These are phyloP conservation scores for Lampris incognitus DNA, from an alignment of 2,113 vertebrate species.

Conservation along the genomic window DNA sequence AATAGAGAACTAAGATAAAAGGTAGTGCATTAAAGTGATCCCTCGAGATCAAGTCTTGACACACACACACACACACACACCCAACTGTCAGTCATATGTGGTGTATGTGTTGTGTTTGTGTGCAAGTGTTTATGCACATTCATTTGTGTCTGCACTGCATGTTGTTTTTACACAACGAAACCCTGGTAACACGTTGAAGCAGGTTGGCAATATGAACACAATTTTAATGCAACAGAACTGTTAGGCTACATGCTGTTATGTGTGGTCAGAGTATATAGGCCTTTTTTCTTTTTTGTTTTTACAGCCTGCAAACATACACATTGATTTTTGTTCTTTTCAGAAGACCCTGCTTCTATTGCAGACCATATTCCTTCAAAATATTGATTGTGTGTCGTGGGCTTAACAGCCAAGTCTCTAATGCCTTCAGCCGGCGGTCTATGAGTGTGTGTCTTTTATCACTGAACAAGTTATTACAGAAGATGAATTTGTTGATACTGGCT, in stretches of 20 bases:
- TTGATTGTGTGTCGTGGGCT: conserved; percentile 47
- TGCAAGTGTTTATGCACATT: not conserved
- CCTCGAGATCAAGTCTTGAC: conserved; percentile 39
- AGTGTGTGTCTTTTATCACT: not conserved
- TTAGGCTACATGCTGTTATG: too few relatives aligned
- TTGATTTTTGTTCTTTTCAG: conserved; percentile 12
- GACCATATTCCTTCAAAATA: conserved; percentile 39
- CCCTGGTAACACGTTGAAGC: too few relatives aligned
- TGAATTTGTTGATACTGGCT: not conserved
- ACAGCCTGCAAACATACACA: not conserved
- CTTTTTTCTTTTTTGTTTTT: too few relatives aligned
- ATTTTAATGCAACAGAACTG: too few relatives aligned
- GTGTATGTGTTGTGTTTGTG: not conserved
- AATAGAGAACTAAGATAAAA: conserved; percentile 41
- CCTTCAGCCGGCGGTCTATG: conserved; percentile 21
- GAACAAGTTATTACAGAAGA: not conserved
- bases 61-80: conserved; percentile 4
- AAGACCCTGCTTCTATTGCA: not conserved
- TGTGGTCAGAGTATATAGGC: too few relatives aligned
- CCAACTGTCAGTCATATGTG: conserved; percentile 46
- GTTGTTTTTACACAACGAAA: conserved; percentile 22
- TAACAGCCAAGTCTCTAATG: conserved; percentile 23
- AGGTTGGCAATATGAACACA: too few relatives aligned
- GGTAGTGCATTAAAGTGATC: conserved; percentile 37
- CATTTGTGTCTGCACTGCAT: conserved; percentile 13